phyloP scores from a whole-genome alignment of 2,113 vertebrate species.

The Ammodramus savannarum region DNA sequence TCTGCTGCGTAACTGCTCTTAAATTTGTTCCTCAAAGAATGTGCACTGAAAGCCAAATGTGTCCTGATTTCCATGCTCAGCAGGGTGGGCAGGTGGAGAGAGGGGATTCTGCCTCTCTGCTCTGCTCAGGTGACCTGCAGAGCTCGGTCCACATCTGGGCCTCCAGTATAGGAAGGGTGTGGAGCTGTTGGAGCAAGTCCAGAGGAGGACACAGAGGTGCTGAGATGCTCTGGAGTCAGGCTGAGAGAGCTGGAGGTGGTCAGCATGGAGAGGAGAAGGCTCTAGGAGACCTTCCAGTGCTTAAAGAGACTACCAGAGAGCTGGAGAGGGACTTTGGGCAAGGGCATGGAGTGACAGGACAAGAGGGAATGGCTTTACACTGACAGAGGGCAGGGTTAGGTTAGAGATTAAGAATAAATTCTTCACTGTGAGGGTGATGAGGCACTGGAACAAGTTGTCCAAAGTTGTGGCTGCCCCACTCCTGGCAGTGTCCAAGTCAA shows the following conservation, averaged over 20 bases:
- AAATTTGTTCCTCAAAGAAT: not conserved
- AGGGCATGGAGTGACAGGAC: not conserved
- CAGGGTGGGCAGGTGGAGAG: accelerated
- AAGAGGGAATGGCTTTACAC: not conserved
- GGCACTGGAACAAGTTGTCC: not conserved
- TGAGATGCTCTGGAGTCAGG: not conserved
- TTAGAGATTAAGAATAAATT: not conserved
- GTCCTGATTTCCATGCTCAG: not conserved
- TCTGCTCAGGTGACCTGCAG: not conserved
- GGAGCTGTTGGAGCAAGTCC: not conserved
- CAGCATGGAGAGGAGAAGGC: not conserved
- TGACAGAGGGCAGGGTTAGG: not conserved
- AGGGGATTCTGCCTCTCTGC: not conserved
- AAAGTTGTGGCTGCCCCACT: not conserved
- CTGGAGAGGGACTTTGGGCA: not conserved
- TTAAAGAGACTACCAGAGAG: not conserved
- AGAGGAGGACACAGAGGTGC: not conserved
- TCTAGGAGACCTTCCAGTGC: not conserved
- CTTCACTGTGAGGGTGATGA: not conserved
- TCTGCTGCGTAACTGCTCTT: not conserved
- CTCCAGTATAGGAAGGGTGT: accelerated
- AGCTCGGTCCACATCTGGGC: accelerated
- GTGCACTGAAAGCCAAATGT: accelerated
- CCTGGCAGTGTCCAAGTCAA: not conserved
- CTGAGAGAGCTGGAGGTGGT: accelerated